A percentile compares a stretch with the other conserved stretches of the same genome.
Evolutionary conservation across 2,797 vertebrate genomes (phyloP).

Genomic region (Caiman crocodilus): DNA sequence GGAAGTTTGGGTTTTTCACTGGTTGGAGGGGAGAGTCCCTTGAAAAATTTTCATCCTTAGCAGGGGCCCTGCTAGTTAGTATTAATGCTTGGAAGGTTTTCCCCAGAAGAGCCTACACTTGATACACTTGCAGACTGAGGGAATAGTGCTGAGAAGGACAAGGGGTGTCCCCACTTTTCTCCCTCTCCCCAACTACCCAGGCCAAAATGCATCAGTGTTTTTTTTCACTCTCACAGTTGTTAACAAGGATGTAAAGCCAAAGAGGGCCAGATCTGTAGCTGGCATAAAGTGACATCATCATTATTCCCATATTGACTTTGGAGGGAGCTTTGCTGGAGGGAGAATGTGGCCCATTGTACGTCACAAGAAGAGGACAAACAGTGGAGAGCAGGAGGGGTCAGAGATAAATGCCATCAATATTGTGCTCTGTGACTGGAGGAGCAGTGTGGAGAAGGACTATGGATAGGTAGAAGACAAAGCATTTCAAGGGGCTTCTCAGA

Average conservation of each 20-base stretch:
- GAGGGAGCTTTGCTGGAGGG: neutral
- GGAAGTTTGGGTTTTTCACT: neutral
- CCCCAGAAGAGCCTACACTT: fast-evolving
- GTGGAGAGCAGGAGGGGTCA: neutral
- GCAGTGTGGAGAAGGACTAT: neutral
- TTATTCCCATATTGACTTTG: neutral
- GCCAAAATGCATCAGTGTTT: too few species aligned
- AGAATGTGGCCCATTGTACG: neutral
- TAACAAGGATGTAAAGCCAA: neutral
- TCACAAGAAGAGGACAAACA: neutral
- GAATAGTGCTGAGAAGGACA: neutral
- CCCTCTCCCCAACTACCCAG: neutral
- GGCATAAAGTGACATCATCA: neutral
- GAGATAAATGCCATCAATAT: neutral
- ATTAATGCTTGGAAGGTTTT: neutral
- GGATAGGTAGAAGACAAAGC: neutral
- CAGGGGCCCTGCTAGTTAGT: neutral
- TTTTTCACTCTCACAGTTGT: neutral
- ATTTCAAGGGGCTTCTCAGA: neutral
- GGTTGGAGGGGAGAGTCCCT: neutral
- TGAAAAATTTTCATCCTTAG: neutral
- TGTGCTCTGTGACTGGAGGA: neutral
- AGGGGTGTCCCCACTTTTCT: neutral
- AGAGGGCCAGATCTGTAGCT: neutral
- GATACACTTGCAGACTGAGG: neutral